A percentile compares a stretch with the other conserved stretches of the same genome.
These are phyloP conservation scores for Chorisops tibialis DNA, from an alignment of 2,888 invertebrate species.

Conservation along the genomic window DNA sequence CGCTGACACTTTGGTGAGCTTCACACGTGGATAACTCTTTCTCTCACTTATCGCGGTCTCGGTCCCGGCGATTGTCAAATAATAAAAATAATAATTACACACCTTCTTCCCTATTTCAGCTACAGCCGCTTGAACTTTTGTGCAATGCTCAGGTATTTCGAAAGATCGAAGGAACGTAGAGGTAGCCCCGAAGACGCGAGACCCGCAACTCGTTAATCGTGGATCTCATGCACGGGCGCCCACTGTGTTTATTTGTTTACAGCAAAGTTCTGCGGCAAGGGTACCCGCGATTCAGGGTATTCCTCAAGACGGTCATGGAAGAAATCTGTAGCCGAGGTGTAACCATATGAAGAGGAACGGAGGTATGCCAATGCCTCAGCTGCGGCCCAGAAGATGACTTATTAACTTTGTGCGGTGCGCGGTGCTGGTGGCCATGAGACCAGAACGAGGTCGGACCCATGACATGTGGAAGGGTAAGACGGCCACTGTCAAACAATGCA, in stretches of 20 bases:
- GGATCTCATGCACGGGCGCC: constrained; percentile 5
- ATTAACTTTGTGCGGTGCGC: constrained; percentile 5
- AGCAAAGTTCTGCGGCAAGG: neutral
- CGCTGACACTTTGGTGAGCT: constrained; percentile 31
- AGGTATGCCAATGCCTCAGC: neutral
- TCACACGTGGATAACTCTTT: constrained; percentile 33
- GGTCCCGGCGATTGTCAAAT: neutral
- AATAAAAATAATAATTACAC: constrained; percentile 17
- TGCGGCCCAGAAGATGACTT: neutral
- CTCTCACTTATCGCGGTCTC: constrained; percentile 9
- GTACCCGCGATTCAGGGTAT: neutral
- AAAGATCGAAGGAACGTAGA: neutral
- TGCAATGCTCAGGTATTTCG: neutral
- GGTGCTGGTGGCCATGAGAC: constrained; percentile 11
- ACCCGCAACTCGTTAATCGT: neutral
- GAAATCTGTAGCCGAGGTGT: neutral
- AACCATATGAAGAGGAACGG: too few relatives aligned
- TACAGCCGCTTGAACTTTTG: neutral
- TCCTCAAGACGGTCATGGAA: neutral
- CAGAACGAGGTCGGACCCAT: constrained; percentile 21
- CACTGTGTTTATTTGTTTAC: neutral
- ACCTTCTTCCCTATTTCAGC: neutral
- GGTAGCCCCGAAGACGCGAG: neutral
- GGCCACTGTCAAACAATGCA: too few relatives aligned
- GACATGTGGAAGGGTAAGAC: neutral